Evolutionary conservation across 1,140 invertebrate genomes (phyloP), one percentile per base, ranked within the genome.

Genomic region (Drosophila asahinai): DNA sequence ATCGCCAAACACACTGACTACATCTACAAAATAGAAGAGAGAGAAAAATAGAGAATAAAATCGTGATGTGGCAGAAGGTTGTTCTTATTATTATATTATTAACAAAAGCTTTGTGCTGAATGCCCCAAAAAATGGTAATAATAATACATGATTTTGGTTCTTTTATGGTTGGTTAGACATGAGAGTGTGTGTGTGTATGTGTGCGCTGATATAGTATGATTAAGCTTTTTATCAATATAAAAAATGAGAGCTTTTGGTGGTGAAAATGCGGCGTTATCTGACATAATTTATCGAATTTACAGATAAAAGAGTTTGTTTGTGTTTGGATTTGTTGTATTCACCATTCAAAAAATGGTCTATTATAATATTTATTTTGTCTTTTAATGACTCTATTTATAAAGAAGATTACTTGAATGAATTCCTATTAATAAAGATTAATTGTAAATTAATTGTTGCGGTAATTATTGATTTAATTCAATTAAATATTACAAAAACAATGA

Each of bases 1-100:
- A 95, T 95, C 95, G 95, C 95, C 95, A 96, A 94, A 95, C 95
- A 95, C 95, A 96, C 94, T 96, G 95, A 95, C 95, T 96, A 95
- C 95, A 96, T 95, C 95, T 96, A 95, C 94, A 96, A 95, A 55
- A 94, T 81, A 95, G 94, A 94, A 94, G 93, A 94, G 81, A 93
- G 91, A 91, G 67, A 83, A 51, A 76, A 73, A 80, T 73, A 80
- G 76, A 79, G 62, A 80, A 79, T 77, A 79, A 60, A 55, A 72
- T 80, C 61, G 84, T 83, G 70, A 91, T 87, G 76, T 82, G 68
- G 61, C 57, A 83, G 72, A 87, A 76, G 64, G 52, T 51, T 60
- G 59, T 72, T 76, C 62, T 68, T 62, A 77, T 63, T 57, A 47
- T 36, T 27, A 42, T 27, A 47, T 49, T 54, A 67, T 64, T 68